phyloP scores from a whole-genome alignment of 2,888 invertebrate genomes.

The Merodon equestris region DNA sequence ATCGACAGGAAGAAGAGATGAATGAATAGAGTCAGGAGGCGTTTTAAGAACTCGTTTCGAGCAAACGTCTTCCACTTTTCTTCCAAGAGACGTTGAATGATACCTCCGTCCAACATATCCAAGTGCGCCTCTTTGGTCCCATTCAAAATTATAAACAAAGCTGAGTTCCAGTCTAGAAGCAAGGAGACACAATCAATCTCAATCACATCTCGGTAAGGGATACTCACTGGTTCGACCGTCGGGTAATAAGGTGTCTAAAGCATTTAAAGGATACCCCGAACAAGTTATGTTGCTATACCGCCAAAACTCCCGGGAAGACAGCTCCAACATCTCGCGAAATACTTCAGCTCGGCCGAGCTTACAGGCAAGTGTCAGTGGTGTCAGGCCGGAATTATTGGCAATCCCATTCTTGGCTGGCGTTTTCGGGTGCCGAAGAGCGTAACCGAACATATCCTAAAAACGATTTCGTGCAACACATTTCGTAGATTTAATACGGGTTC shows the following conservation, averaged over 20 bases:
- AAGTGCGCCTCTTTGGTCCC: slow-evolving; percentile 98
- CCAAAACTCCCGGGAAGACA: slow-evolving; percentile 98
- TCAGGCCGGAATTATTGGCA: slow-evolving; percentile 92
- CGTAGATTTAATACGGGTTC: not conserved
- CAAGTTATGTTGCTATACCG: slow-evolving; percentile 99
- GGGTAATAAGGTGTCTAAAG: slow-evolving; percentile 95
- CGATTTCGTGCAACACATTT: not conserved
- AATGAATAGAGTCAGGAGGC: slow-evolving; percentile 90
- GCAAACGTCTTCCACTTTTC: slow-evolving; percentile 99
- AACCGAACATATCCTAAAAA: slow-evolving; percentile 96
- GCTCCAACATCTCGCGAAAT: slow-evolving; percentile 98
- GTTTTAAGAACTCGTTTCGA: slow-evolving; percentile 93
- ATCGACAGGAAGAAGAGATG: slow-evolving; percentile 93
- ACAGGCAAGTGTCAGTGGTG: slow-evolving; percentile 97
- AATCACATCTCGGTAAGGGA: not conserved
- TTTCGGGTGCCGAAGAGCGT: slow-evolving; percentile 96
- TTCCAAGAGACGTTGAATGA: slow-evolving; percentile 96
- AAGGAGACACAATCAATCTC: not conserved
- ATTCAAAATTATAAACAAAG: slow-evolving; percentile 97
- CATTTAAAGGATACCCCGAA: slow-evolving; percentile 97
- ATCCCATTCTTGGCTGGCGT: slow-evolving; percentile 95
- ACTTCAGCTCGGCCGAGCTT: slow-evolving; percentile 97
- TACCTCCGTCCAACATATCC: slow-evolving; percentile 99
- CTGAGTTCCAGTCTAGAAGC: slow-evolving; percentile 96
- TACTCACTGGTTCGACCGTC: slow-evolving; percentile 94